phyloP scores from a whole-genome alignment of 2,797 vertebrate species.

The Sebastes miniatus region DNA sequence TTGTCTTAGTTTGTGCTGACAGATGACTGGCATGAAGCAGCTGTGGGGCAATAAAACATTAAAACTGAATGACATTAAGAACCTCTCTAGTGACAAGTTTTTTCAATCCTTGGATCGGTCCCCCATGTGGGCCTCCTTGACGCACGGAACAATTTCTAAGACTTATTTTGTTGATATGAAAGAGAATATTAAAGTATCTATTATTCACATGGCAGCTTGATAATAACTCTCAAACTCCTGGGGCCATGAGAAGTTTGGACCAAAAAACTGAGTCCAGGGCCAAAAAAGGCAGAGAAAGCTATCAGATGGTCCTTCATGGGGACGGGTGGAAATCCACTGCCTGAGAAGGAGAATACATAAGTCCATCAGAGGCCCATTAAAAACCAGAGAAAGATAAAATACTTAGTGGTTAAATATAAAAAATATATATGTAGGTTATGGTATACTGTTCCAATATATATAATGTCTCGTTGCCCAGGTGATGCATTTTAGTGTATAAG shows the following conservation, averaged over 20 bases:
- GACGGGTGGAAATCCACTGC: not conserved
- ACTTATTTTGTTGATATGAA: not conserved
- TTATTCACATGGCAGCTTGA: not conserved
- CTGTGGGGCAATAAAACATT: constrained; percentile 31
- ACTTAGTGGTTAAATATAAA: not conserved
- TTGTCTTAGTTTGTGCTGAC: constrained; percentile 27
- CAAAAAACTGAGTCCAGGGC: not conserved
- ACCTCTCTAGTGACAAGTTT: not conserved
- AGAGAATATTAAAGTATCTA: not conserved
- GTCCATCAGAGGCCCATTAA: constrained; percentile 21
- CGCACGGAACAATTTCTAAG: not conserved
- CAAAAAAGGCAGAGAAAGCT: not conserved
- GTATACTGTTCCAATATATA: constrained; percentile 5
- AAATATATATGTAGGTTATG: not conserved
- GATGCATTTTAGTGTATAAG: not conserved
- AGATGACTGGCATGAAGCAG: constrained; percentile 36
- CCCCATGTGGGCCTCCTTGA: not conserved
- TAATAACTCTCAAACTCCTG: not conserved
- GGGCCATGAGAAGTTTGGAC: not conserved
- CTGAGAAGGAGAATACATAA: constrained; percentile 7
- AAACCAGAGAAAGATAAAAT: not conserved
- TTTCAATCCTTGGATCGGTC: not conserved
- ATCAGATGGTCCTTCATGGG: constrained; percentile 11
- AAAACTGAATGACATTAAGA: constrained; percentile 29
- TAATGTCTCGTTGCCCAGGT: not conserved